These are phyloP conservation scores for Heliornis fulica DNA, from an alignment of 2,113 vertebrate genomes.

Conservation along the genomic window DNA sequence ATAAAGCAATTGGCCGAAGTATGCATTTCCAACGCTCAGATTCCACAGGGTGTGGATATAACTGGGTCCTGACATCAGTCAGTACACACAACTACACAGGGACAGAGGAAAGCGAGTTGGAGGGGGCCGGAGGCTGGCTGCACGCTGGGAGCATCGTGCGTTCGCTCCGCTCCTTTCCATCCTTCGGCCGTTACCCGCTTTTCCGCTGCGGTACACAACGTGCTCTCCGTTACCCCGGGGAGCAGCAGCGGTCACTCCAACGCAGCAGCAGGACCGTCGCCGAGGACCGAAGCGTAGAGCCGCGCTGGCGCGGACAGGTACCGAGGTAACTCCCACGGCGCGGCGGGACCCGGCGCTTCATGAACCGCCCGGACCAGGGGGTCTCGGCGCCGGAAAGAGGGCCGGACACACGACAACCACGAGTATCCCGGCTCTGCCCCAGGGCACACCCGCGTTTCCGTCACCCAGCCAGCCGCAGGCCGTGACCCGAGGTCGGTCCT, in stretches of 20 bases:
- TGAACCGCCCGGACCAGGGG: neutral
- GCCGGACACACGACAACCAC: rapidly evolving
- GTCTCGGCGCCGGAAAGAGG: rapidly evolving
- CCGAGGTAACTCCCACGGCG: rapidly evolving
- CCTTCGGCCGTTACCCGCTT: neutral
- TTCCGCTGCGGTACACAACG: rapidly evolving
- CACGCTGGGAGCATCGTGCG: neutral
- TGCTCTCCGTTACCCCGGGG: rapidly evolving
- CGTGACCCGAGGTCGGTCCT: rapidly evolving
- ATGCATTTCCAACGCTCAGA: neutral
- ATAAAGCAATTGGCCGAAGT: neutral
- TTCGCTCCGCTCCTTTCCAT: neutral
- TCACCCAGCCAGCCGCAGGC: neutral
- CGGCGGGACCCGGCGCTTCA: neutral
- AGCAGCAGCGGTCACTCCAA: rapidly evolving
- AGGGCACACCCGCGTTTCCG: neutral
- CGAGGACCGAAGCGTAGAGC: rapidly evolving
- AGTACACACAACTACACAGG: rapidly evolving
- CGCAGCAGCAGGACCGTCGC: neutral
- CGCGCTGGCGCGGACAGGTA: rapidly evolving
- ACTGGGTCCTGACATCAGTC: neutral
- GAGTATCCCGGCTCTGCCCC: rapidly evolving
- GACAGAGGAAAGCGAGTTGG: neutral
- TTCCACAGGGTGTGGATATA: neutral
- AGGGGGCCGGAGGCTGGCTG: neutral